Percentiles rank a stretch among this genome's conserved stretches.
Conservation (phyloP, 30 jellyfish, hydroid and myxozoan genomes). For the Aurelia aurita region DNA sequence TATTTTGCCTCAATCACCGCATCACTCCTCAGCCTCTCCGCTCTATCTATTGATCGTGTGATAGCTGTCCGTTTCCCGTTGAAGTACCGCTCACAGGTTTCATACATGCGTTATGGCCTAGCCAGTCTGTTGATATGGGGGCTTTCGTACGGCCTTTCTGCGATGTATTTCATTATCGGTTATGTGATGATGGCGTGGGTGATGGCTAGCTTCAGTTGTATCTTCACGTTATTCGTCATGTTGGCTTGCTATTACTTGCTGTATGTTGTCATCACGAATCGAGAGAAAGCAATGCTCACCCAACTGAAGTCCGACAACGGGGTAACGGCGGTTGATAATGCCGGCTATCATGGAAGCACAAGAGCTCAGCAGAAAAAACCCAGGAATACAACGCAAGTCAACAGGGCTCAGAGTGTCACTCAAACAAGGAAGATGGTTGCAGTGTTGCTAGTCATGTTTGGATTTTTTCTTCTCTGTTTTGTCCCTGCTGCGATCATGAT, state of each 20-base stretch:
- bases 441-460: constrained; percentile 51
- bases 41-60: constrained; percentile 64
- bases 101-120: constrained; percentile 26
- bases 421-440: constrained; percentile 35
- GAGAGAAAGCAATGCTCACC: constrained; percentile 24
- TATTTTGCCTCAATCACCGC: constrained; percentile 69
- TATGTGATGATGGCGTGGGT: constrained; percentile 67
- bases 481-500: constrained; percentile 72
- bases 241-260: constrained; percentile 38
- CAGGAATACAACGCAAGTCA: neutral
- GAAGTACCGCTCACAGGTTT: constrained; percentile 48
- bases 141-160: constrained; percentile 51
- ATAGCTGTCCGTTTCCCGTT: constrained; percentile 66
- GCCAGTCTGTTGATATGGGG: constrained; percentile 52
- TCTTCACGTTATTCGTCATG: constrained; percentile 60
- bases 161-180: constrained; percentile 57
- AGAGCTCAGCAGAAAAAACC: neutral
- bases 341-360: neutral
- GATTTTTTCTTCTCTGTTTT: constrained; percentile 45
- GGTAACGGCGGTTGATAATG: neutral
- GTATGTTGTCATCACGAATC: constrained; percentile 29
- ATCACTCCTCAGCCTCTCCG: constrained; percentile 58
- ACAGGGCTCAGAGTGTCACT: constrained; percentile 10
- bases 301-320: constrained; percentile 1
- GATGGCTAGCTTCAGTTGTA: constrained; percentile 59